Conservation (phyloP, 1,140 invertebrate genomes). For the Mya arenaria region DNA sequence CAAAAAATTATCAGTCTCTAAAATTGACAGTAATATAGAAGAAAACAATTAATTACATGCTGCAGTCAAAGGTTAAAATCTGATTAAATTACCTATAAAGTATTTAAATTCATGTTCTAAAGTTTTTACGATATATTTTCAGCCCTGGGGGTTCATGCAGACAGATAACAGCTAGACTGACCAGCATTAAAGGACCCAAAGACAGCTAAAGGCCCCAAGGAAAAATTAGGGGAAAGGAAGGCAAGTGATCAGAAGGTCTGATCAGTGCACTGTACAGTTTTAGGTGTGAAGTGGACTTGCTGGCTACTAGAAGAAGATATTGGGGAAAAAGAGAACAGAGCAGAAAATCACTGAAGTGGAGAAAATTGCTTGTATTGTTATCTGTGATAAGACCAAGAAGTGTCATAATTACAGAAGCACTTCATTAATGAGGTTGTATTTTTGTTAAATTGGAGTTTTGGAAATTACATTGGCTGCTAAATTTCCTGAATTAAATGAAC, state of each 20-base stretch:
- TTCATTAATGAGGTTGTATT: conserved; percentile 30
- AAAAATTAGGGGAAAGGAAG: too few relatives aligned
- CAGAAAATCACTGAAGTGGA: conserved; percentile 1
- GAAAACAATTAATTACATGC: conserved; percentile 30
- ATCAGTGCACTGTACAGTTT: too few relatives aligned
- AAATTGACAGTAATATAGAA: conserved; percentile 34
- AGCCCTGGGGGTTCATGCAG: neutral
- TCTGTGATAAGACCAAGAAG: neutral
- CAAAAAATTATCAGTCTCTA: neutral
- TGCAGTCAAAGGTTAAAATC: neutral
- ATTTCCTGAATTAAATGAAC: conserved; percentile 37
- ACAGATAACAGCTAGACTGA: conserved; percentile 26
- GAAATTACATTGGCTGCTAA: conserved; percentile 33
- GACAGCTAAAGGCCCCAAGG: neutral
- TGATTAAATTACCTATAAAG: conserved; percentile 23
- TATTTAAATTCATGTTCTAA: conserved; percentile 39
- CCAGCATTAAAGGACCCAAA: conserved; percentile 4
- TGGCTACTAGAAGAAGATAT: too few relatives aligned
- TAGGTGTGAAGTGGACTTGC: too few relatives aligned
- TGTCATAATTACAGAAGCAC: conserved; percentile 32
- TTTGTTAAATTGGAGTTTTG: neutral
- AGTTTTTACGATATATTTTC: conserved; percentile 50
- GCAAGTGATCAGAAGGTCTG: too few relatives aligned
- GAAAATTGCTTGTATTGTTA: conserved; percentile 1
- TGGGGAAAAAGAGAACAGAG: neutral